Percentiles rank a stretch among this genome's conserved stretches.
phyloP scores from a whole-genome alignment of 2,797 vertebrate genomes.

The Choloepus didactylus region DNA sequence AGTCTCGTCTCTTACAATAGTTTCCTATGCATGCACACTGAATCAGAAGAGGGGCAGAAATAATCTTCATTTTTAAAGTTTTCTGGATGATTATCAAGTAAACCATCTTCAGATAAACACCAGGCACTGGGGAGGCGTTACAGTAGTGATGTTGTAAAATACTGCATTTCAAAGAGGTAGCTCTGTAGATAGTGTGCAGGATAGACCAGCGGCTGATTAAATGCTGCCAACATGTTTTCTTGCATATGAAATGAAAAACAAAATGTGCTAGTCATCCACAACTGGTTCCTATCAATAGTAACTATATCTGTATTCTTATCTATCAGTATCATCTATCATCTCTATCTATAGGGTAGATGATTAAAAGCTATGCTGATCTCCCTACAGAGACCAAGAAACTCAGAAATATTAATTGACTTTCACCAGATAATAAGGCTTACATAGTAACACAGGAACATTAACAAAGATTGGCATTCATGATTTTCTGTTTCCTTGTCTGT shows the following conservation, averaged over 20 bases:
- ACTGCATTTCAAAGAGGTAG: not conserved
- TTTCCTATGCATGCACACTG: not conserved
- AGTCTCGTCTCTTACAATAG: not conserved
- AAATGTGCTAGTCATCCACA: not conserved
- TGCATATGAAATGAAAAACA: not conserved
- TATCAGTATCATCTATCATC: not conserved
- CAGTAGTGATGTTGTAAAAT: not conserved
- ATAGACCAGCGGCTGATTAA: not conserved
- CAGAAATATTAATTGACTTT: conserved; percentile 51
- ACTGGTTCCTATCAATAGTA: not conserved
- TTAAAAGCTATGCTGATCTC: not conserved
- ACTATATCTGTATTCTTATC: not conserved
- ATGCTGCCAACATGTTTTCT: not conserved
- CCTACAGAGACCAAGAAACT: conserved; percentile 10
- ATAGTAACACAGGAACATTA: conserved; percentile 45
- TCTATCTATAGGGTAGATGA: conserved; percentile 52
- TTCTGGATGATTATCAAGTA: not conserved
- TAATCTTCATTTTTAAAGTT: conserved; percentile 14
- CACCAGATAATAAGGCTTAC: not conserved
- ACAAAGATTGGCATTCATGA: conserved; percentile 11
- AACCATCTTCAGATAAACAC: not conserved
- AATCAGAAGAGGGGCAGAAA: not conserved
- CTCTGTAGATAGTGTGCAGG: not conserved
- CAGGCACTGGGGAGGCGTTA: not conserved
- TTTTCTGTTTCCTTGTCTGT: conserved; percentile 23